Base-by-base conservation (phyloP, 2,888 invertebrate genomes). In the Andricus curvator region DNA sequence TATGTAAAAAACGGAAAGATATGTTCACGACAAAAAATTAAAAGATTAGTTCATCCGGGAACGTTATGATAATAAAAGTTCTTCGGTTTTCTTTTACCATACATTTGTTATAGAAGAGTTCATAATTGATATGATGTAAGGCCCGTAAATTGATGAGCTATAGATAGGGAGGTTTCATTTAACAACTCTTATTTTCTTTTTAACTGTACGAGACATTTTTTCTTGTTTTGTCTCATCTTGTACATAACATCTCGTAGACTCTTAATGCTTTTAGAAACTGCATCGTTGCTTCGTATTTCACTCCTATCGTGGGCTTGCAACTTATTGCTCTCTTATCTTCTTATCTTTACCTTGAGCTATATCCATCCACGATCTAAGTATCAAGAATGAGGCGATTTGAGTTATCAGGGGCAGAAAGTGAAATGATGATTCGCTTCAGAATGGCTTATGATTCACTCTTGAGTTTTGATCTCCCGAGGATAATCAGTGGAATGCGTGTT, bases 401-500 rank as follows among this genome's bases (percentile, higher is more conserved):
- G 41, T 67, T 41, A 22, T 41, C 22, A 67, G 41, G 67, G 44
- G 67, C 22, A 41, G 8, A 66, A 41, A 68, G 15, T 68, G 15
- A 68, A 48, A 68, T 68, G 25, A 68, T 25, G 15, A 68, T 68
- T 44, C 15, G 22, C 33, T 33, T 66, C 20, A 17, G 9, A 66
- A 9, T 11, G 20, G 20, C 20, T 66, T 37, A 66, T 65, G 65
- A 67, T 41, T 41, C 44, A 67, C 41, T 37, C 37, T 44, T 25
- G 41, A 44, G 41, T 25, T 29, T 68, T 41, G 44, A 68, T 25
- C 25, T 25, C 48, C 48, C 15, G 25, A 48, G 8, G 68, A 68
- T 68, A 70, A 70, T 56, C 70, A 70, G 33, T 20, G 48, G n/a
- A 70, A 51, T 51, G 51, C 29, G 22, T 68, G 70, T 51, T 70